phyloP scores from a whole-genome alignment of 2,888 invertebrate species.

The Eutolmus rufibarbis region DNA sequence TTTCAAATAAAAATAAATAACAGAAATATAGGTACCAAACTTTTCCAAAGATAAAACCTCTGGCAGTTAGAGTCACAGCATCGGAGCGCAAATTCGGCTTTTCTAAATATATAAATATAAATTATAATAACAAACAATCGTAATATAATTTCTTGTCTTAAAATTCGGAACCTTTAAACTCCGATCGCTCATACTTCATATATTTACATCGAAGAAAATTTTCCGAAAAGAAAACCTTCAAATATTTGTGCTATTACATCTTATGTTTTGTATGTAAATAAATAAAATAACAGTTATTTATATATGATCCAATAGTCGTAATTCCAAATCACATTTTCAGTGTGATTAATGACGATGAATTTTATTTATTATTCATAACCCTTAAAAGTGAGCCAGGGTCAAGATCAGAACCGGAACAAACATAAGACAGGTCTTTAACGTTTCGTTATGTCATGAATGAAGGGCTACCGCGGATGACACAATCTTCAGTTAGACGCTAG shows the following conservation, averaged over 20 bases:
- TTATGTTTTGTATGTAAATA: background rate
- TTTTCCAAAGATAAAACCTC: no score
- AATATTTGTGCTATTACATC: background rate
- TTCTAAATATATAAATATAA: no score
- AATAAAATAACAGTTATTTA: background rate
- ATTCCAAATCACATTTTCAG: background rate
- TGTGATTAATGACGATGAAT: background rate
- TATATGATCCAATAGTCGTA: background rate
- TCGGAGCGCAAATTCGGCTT: no score
- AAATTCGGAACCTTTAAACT: no score
- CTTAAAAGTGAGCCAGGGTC: background rate
- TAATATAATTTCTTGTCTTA: no score
- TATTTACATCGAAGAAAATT: no score
- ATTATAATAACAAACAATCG: no score
- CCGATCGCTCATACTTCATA: no score
- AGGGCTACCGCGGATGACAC: background rate
- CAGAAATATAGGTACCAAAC: no score
- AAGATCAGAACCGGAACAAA: background rate
- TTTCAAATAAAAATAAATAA: no score
- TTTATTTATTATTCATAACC: background rate
- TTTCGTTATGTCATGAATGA: background rate
- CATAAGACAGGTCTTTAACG: background rate
- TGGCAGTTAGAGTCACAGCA: no score
- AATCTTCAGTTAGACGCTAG: background rate
- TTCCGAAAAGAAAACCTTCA: background rate